These are phyloP conservation scores for Drosophila rubida DNA, from an alignment of 2,888 invertebrate species.

Conservation along the genomic window DNA sequence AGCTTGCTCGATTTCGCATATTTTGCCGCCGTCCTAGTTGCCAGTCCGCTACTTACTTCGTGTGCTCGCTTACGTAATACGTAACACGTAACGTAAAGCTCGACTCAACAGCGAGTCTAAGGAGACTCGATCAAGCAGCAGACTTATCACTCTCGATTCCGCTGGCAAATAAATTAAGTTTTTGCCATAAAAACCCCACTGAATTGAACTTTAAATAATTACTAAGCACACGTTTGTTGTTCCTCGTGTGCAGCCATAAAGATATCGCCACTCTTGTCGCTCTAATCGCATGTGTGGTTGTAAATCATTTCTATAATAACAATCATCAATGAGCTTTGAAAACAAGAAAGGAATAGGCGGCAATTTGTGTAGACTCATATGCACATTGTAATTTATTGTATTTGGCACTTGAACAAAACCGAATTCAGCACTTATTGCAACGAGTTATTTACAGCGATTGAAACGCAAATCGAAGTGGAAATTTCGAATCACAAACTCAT, in stretches of 20 bases:
- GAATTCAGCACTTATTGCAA: background rate
- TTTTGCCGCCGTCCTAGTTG: background rate
- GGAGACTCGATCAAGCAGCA: too few species aligned
- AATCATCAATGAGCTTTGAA: background rate
- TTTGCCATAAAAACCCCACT: too few species aligned
- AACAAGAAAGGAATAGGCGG: background rate
- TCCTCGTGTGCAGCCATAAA: conserved; percentile 30
- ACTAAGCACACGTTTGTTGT: background rate
- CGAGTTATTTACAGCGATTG: background rate
- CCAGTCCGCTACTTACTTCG: background rate
- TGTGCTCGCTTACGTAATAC: background rate
- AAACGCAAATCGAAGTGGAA: background rate
- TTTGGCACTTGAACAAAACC: background rate
- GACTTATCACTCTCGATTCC: background rate
- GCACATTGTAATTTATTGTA: background rate
- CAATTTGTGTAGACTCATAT: background rate
- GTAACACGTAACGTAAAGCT: background rate
- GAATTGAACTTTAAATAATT: background rate
- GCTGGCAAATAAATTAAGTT: background rate
- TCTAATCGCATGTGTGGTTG: conserved; percentile 16
- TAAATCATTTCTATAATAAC: conserved; percentile 10
- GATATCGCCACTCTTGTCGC: conserved; percentile 23
- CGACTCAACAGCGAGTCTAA: background rate
- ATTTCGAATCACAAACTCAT: background rate
- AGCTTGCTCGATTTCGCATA: conserved; percentile 8